Evolutionary conservation across 2,888 invertebrate species (phyloP).

Genomic region (Dermolepida albohirtum): DNA sequence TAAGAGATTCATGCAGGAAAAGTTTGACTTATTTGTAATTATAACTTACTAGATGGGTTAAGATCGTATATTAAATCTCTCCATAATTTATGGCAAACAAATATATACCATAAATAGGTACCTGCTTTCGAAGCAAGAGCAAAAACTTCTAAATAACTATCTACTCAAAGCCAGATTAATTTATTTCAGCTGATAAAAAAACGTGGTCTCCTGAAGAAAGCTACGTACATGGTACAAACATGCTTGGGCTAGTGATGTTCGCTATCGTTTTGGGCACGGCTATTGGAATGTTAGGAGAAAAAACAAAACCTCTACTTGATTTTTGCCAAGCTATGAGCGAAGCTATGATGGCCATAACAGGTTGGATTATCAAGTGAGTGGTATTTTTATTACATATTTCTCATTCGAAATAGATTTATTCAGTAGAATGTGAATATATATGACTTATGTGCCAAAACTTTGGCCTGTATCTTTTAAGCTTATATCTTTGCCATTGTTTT

Average conservation of each 20-base stretch:
- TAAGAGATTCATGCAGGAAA: no score
- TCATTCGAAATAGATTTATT: not conserved
- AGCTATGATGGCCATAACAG: constrained; percentile 96
- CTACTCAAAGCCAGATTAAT: not conserved
- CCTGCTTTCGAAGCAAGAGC: no score
- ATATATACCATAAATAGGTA: no score
- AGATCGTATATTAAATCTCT: no score
- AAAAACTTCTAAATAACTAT: no score
- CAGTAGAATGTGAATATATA: no score
- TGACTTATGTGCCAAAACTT: no score
- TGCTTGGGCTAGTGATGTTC: constrained; percentile 86
- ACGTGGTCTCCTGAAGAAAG: constrained; percentile 78
- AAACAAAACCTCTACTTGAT: constrained; percentile 83
- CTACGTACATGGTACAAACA: constrained; percentile 82
- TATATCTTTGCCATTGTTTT: not conserved
- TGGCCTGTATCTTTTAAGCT: no score
- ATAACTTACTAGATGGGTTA: no score
- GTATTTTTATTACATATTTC: no score
- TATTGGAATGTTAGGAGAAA: constrained; percentile 86
- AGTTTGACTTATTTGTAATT: no score
- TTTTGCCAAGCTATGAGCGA: constrained; percentile 91
- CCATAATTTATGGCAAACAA: no score
- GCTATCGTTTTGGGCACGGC: constrained; percentile 90
- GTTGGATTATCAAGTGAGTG: constrained; percentile 93
- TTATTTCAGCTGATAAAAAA: constrained; percentile 48